A percentile compares a stretch with the other conserved stretches of the same genome.
phyloP scores from a whole-genome alignment of 1,140 invertebrate species.

The Rhopalosiphum maidis region DNA sequence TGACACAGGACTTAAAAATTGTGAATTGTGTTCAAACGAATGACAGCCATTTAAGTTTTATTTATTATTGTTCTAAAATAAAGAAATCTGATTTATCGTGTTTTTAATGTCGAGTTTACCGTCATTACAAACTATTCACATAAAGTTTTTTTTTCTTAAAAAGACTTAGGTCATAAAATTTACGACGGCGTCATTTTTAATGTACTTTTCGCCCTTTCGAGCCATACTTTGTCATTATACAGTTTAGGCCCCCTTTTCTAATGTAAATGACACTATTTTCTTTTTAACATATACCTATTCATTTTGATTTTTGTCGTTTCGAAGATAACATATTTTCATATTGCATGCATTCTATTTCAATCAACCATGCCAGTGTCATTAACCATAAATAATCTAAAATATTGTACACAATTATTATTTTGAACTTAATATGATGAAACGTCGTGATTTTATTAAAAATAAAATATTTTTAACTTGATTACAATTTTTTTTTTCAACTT shows the following conservation, averaged over 20 bases:
- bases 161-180: not conserved
- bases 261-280: no score
- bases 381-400: not conserved
- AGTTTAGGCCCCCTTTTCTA: not conserved
- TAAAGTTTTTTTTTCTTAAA: slow-evolving; percentile 15
- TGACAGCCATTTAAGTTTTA: not conserved
- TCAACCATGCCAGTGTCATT: not conserved
- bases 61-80: not conserved
- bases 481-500: not conserved
- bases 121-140: slow-evolving; percentile 29
- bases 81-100: slow-evolving; percentile 19
- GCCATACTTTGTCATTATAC: slow-evolving; percentile 10
- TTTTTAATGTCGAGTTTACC: slow-evolving; percentile 14
- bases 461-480: not conserved
- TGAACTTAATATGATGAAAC: not conserved
- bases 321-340: not conserved
- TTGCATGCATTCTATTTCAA: not conserved
- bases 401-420: not conserved
- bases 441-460: not conserved
- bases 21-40: not conserved
- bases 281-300: not conserved
- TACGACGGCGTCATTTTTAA: slow-evolving; percentile 14
- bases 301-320: not conserved
- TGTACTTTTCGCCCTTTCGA: slow-evolving; percentile 11
- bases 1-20: not conserved